Evolutionary conservation across 2,888 invertebrate genomes (phyloP).

Genomic region (Dasysyrphus albostriatus): DNA sequence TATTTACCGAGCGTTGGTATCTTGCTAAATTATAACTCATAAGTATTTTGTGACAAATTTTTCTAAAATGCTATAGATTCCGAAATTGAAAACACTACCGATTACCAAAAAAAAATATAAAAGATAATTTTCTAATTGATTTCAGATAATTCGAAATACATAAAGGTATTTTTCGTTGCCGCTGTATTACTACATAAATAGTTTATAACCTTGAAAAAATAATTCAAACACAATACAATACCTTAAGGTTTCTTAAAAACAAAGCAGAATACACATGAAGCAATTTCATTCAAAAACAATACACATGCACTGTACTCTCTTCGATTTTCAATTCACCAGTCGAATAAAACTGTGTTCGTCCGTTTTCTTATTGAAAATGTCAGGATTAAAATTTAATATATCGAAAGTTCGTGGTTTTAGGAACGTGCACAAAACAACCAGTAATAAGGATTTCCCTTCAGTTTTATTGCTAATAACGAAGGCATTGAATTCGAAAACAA

Average conservation of each 20-base stretch:
- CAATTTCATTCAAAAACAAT: neutral
- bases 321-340: neutral
- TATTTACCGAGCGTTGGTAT: too few species aligned
- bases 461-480: conserved; percentile 12
- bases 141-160: too few species aligned
- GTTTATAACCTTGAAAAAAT: too few species aligned
- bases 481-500: conserved; percentile 16
- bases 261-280: neutral
- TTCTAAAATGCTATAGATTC: too few species aligned
- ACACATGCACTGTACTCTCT: neutral
- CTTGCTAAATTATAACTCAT: too few species aligned
- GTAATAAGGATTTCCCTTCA: conserved; percentile 5
- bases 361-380: neutral
- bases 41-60: too few species aligned
- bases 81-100: too few species aligned
- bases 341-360: neutral
- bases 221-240: neutral
- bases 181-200: too few species aligned
- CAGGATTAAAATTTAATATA: conserved; percentile 3
- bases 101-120: too few species aligned
- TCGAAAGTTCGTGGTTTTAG: conserved; percentile 9
- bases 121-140: too few species aligned
- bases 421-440: neutral
- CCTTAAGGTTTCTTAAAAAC: neutral
- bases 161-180: too few species aligned